These are phyloP conservation scores for Nephrotoma guestfalica DNA, from an alignment of 2,888 invertebrate genomes.

Conservation along the genomic window DNA sequence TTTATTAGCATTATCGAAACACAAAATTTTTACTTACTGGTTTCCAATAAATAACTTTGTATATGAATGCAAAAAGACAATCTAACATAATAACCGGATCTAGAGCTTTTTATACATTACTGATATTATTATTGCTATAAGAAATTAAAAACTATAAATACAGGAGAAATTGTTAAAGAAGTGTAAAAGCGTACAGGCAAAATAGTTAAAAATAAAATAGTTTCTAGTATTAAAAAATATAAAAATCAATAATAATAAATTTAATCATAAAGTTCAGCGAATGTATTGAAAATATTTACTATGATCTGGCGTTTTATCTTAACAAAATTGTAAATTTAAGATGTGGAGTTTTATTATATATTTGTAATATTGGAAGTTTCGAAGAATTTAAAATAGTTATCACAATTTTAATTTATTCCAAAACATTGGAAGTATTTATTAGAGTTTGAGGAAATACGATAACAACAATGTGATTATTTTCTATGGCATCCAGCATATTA, in stretches of 20 bases:
- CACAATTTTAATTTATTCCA: too few species aligned
- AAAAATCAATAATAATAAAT: neutral
- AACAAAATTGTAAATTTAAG: neutral
- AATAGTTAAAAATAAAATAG: neutral
- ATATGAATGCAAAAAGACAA: neutral
- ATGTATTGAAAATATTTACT: neutral
- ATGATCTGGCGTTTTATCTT: neutral
- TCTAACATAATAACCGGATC: neutral
- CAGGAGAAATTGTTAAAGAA: neutral
- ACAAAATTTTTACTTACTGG: neutral
- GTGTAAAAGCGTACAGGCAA: neutral
- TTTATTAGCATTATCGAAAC: neutral
- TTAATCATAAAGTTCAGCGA: neutral
- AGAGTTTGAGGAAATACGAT: too few species aligned
- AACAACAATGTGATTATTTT: too few species aligned
- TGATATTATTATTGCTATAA: neutral
- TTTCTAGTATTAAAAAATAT: neutral
- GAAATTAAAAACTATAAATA: neutral
- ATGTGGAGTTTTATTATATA: too few species aligned
- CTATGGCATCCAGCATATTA: too few species aligned
- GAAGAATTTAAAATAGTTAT: too few species aligned
- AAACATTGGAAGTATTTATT: too few species aligned
- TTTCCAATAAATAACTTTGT: neutral
- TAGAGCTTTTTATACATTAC: neutral
- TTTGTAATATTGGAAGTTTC: too few species aligned